These are phyloP conservation scores for Coelopa pilipes DNA, from an alignment of 2,888 invertebrate species.

Conservation along the genomic window DNA sequence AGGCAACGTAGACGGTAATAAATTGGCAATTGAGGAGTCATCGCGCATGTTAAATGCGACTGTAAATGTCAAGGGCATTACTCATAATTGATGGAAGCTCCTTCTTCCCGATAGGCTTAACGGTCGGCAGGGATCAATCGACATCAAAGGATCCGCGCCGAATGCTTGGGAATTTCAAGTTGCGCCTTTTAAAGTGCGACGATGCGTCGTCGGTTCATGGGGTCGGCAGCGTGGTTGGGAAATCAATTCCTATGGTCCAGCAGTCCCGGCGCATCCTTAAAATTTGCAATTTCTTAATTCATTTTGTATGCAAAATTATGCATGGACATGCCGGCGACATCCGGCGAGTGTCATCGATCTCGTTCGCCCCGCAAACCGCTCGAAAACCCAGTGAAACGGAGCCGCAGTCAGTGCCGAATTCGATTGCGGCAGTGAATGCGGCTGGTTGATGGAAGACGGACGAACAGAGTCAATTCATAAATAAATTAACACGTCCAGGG, in stretches of 20 bases:
- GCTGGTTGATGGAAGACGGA: background rate
- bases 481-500: slow-evolving; percentile 18
- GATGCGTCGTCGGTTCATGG: too few species aligned
- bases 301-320: slow-evolving; percentile 61
- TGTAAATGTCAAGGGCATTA: slow-evolving; percentile 25
- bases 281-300: slow-evolving; percentile 59
- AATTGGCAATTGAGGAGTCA: slow-evolving; percentile 32
- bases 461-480: background rate
- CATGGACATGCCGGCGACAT: slow-evolving; percentile 47
- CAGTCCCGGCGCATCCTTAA: slow-evolving; percentile 48
- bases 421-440: background rate
- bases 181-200: too few species aligned
- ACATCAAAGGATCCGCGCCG: background rate
- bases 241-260: background rate
- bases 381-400: background rate
- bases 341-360: background rate
- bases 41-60: slow-evolving; percentile 17
- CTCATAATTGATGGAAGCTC: slow-evolving; percentile 13
- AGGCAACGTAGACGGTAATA: slow-evolving; percentile 27
- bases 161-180: background rate
- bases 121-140: too few species aligned
- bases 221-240: background rate
- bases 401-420: background rate
- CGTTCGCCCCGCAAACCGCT: background rate
- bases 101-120: background rate